Conservation (phyloP, 2,113 vertebrate genomes). For the Rhinolophus ferrumequinum region DNA sequence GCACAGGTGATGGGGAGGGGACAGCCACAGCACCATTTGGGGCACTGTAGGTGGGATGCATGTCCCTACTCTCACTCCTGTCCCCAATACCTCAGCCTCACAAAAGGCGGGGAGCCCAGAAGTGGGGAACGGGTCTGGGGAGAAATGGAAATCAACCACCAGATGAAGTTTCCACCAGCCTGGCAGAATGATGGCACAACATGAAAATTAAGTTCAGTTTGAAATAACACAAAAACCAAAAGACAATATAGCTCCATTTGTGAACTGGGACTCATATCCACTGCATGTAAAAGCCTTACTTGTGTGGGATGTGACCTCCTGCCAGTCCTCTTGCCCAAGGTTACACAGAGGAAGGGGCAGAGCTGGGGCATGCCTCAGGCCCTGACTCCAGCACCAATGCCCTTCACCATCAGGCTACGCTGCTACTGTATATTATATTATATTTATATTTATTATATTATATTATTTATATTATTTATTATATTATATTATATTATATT, state of each 20-base stretch:
- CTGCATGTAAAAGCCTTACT: neutral
- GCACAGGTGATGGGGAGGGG: rapidly evolving
- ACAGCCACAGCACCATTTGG: rapidly evolving
- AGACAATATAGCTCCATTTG: no score
- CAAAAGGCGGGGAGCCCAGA: neutral
- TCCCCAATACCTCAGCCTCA: neutral
- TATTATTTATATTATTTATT: no score
- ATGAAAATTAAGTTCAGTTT: neutral
- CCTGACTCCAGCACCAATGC: neutral
- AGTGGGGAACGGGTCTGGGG: no score
- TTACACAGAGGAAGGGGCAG: neutral
- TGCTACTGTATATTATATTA: no score
- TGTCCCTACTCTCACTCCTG: neutral
- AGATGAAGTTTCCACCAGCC: neutral
- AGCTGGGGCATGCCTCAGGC: neutral
- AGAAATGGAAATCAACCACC: rapidly evolving
- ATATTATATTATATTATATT: no score
- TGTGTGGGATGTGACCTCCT: neutral
- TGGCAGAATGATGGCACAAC: neutral
- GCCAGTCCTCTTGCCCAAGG: neutral
- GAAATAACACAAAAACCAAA: neutral
- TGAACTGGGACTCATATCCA: neutral
- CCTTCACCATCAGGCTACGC: neutral
- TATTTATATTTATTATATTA: no score
- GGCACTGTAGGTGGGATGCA: rapidly evolving